Evolutionary conservation across 1,140 invertebrate species (phyloP), one percentile per base, ranked within the genome.

Genomic region (Arctopsyche grandis): DNA sequence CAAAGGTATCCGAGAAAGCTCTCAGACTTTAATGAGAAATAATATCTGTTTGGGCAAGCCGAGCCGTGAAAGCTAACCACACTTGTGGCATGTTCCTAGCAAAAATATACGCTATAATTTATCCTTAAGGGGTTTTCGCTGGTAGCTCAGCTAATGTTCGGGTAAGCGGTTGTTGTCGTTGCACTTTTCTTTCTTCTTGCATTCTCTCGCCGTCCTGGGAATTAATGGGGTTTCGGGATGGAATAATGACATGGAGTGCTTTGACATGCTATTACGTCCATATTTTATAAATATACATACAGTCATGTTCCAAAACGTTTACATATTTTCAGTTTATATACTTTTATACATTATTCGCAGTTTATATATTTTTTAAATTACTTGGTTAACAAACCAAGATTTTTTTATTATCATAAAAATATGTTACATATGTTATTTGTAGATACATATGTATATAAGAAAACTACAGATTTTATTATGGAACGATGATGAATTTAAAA

Each of bases 1-100:
- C 77, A 78, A 60, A 78, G 77, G 77, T 78, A 78, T 78, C 77
- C 38, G 77, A 71, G 77, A 78, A 78, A 78, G 77, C 77, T 78
- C 77, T 78, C 69, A 78, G 52, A 56, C 24, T 24, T 71, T 78
- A 78, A 78, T 78, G 77, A 78, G 77, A 78, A 78, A 78, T 78
- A 71, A 78, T 78, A 71, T 78, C 66, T 78, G 69, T 78, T 78
- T 71, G 69, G 77, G 44, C 66, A 69, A 69, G 44, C 46, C 14
- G 48, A 56, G 56, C 56, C 58, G 26, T 76, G 74, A 76, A 76
- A 76, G 74, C 74, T 74, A 52, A 74, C 71, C 71, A 74, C 71
- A 74, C 44, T 74, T 74, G 71, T 74, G 71, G 71, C 71, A 43
- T 74, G 71, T 74, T 63, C 56, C 56, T 43, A 38, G 56, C 74